Conservation (phyloP, 2,888 invertebrate species). For the Tenthredo amoena region DNA sequence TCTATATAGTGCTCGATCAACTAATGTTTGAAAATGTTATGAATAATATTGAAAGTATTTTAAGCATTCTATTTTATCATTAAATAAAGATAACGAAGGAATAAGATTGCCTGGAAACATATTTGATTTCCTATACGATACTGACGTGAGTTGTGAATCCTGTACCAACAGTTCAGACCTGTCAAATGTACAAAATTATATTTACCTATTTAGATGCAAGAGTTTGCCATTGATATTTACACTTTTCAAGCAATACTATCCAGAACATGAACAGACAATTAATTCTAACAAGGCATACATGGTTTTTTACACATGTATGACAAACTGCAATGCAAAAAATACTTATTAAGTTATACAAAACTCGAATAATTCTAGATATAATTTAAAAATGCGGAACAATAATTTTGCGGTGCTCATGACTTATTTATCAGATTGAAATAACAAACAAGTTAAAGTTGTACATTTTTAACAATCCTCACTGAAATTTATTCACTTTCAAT, state of each 20-base stretch:
- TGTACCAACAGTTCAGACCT: slow-evolving; percentile 18
- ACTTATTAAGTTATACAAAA: background rate
- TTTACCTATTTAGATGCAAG: background rate
- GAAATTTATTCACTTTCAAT: background rate
- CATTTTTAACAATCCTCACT: background rate
- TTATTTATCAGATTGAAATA: background rate
- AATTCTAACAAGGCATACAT: background rate
- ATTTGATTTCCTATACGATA: background rate
- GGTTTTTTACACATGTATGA: background rate
- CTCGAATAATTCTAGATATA: background rate
- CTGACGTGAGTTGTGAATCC: background rate
- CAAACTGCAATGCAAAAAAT: background rate
- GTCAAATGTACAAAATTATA: slow-evolving; percentile 21
- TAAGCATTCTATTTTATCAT: slow-evolving; percentile 15
- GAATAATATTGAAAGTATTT: slow-evolving; percentile 30
- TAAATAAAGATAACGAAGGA: slow-evolving; percentile 19
- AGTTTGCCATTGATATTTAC: background rate
- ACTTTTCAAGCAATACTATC: background rate
- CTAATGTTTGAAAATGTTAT: background rate
- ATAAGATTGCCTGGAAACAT: background rate
- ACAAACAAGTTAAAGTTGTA: background rate
- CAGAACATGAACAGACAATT: background rate
- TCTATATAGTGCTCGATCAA: background rate
- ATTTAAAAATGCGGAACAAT: background rate
- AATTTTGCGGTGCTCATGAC: background rate